Conservation (phyloP, 2,113 vertebrate species). For the Uria lomvia region DNA sequence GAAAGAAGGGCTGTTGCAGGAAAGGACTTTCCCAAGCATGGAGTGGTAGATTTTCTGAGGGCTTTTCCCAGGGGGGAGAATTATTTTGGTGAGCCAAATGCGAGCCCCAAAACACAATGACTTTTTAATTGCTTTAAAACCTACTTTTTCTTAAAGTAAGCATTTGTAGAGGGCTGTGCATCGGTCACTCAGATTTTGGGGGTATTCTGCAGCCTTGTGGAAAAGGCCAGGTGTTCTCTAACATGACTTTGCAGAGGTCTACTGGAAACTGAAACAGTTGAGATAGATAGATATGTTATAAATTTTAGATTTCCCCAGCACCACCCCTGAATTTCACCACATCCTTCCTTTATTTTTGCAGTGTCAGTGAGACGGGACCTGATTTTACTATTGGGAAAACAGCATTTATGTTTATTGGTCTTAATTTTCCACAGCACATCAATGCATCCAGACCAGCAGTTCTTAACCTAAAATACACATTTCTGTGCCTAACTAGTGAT, state of each 20-base stretch:
- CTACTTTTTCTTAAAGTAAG: background rate
- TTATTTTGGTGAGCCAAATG: background rate
- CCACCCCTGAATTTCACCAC: background rate
- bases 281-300: background rate
- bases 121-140: background rate
- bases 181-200: background rate
- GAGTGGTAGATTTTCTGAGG: background rate
- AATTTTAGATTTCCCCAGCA: background rate
- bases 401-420: background rate
- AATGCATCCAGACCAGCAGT: background rate
- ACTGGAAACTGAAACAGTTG: background rate
- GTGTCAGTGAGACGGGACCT: background rate
- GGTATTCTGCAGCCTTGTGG: background rate
- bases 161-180: background rate
- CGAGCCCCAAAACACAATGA: accelerated
- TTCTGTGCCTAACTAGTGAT: background rate
- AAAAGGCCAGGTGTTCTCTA: background rate
- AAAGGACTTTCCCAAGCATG: background rate
- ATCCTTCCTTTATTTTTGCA: background rate
- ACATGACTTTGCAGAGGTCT: background rate
- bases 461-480: background rate
- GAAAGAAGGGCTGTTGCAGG: background rate
- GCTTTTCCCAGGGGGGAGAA: background rate
- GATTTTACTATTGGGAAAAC: background rate
- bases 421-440: background rate